phyloP scores from a whole-genome alignment of 1,140 invertebrate genomes.

The Tetramorium parvispinum region DNA sequence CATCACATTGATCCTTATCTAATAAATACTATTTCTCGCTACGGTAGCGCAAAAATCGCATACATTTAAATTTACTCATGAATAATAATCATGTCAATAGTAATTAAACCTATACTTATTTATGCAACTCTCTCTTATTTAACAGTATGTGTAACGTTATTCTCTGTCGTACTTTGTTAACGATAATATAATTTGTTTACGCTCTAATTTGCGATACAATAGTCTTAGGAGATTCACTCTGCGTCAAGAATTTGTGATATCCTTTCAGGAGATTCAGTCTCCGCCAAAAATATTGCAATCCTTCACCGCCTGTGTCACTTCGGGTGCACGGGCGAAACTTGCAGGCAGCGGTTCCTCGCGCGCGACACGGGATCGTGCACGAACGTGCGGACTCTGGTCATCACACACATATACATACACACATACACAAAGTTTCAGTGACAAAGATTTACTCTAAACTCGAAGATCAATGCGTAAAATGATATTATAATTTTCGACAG shows the following conservation, averaged over 20 bases:
- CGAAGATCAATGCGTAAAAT: not conserved
- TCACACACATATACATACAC: no score
- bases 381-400: no score
- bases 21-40: constrained; percentile 4
- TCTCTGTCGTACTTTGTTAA: constrained; percentile 16
- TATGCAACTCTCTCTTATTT: constrained; percentile 12
- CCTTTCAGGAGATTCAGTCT: no score
- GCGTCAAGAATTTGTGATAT: no score
- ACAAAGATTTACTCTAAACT: not conserved
- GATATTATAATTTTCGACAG: not conserved
- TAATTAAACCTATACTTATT: constrained; percentile 3
- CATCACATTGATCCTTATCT: not conserved
- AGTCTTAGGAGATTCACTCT: no score
- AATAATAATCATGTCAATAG: not conserved
- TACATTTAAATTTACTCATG: constrained; percentile 21
- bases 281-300: no score
- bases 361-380: no score
- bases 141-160: constrained; percentile 14
- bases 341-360: no score
- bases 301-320: no score
- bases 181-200: constrained; percentile 52
- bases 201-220: constrained; percentile 28
- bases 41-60: not conserved
- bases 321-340: no score
- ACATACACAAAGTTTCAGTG: not conserved